Conservation (phyloP, 2,113 vertebrate genomes). For the Eulemur rufifrons region DNA sequence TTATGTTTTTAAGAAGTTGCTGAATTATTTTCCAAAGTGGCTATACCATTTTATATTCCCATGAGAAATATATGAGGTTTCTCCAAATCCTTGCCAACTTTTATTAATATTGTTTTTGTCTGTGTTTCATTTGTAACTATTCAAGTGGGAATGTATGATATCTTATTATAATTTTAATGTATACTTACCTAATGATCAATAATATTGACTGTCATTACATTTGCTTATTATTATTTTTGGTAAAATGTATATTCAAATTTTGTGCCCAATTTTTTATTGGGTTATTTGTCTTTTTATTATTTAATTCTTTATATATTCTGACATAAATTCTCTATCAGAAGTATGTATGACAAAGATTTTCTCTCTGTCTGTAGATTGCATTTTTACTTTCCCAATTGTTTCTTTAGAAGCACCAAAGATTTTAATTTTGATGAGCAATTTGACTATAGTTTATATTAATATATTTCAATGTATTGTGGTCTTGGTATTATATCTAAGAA, state of each 20-base stretch:
- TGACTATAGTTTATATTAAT: not conserved
- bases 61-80: not conserved
- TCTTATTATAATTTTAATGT: not conserved
- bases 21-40: not conserved
- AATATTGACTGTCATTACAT: not conserved
- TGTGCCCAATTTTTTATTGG: not conserved
- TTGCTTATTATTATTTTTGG: not conserved
- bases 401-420: not conserved
- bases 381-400: not conserved
- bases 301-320: not conserved
- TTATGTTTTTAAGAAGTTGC: not conserved
- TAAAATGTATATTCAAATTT: not conserved
- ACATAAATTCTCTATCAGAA: not conserved
- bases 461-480: not conserved
- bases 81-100: not conserved
- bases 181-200: not conserved
- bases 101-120: not conserved
- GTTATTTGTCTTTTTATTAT: not conserved
- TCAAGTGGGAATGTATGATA: not conserved
- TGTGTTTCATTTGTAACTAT: not conserved
- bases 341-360: not conserved
- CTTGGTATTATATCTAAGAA: not conserved
- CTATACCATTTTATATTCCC: not conserved
- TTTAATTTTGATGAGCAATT: not conserved
- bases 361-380: not conserved